Percentiles rank a stretch among this genome's conserved stretches.
Conservation (phyloP, 2,888 invertebrate genomes). For the Dorcus hopei region DNA sequence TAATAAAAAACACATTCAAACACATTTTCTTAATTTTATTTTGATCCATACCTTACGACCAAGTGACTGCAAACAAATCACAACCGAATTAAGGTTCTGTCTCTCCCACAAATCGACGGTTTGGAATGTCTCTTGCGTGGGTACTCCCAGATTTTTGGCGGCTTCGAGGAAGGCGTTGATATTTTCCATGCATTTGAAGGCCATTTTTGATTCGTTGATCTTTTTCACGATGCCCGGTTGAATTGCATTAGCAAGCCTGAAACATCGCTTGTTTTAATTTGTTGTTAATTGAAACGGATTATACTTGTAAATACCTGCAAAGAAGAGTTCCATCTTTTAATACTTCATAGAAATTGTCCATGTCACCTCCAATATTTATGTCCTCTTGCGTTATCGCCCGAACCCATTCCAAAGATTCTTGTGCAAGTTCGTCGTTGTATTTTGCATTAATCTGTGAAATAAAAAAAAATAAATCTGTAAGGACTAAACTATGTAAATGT, state of each 20-base stretch:
- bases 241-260: slow-evolving; percentile 80
- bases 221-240: slow-evolving; percentile 87
- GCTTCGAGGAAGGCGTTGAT: slow-evolving; percentile 90
- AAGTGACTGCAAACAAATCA: slow-evolving; percentile 90
- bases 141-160: slow-evolving; percentile 83
- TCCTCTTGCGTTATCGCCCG: slow-evolving; percentile 80
- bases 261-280: slow-evolving; percentile 33
- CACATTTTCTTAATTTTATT: no score
- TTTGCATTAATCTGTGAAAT: slow-evolving; percentile 90
- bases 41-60: slow-evolving; percentile 77
- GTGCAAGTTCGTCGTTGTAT: slow-evolving; percentile 92
- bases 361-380: slow-evolving; percentile 82
- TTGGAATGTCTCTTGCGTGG: slow-evolving; percentile 93
- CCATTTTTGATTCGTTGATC: slow-evolving; percentile 81
- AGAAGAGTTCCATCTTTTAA: slow-evolving; percentile 87
- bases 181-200: slow-evolving; percentile 99
- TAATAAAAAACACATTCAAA: slow-evolving; percentile 7
- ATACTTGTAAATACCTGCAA: slow-evolving; percentile 70
- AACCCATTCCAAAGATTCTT: slow-evolving; percentile 92
- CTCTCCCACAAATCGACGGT: slow-evolving; percentile 97
- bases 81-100: slow-evolving; percentile 93
- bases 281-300: neutral
- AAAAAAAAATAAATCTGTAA: slow-evolving; percentile 22
- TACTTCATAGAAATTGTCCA: slow-evolving; percentile 90
- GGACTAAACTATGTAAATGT: no score